phyloP scores from a whole-genome alignment of 2,797 vertebrate species.

The Pelobates cultripes region DNA sequence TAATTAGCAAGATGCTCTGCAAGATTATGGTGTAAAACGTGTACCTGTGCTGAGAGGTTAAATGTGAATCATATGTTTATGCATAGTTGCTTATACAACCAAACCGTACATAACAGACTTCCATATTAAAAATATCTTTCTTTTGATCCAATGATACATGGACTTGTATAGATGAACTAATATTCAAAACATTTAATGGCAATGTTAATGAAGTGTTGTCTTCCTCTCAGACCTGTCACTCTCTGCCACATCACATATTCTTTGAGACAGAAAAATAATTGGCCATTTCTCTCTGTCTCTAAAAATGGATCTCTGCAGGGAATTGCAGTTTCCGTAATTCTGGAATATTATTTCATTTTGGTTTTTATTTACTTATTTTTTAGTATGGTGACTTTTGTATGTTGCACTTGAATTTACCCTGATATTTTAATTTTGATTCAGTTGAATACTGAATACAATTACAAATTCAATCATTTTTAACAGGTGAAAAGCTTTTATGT shows the following conservation, averaged over 20 bases:
- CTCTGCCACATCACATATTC: slow-evolving; percentile 78
- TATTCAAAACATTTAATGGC: slow-evolving; percentile 62
- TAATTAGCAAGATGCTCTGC: slow-evolving; percentile 46
- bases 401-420: too few relatives aligned
- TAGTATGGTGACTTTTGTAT: too few relatives aligned
- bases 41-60: slow-evolving; percentile 39
- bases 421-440: too few relatives aligned
- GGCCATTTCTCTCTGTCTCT: slow-evolving; percentile 67
- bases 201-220: slow-evolving; percentile 72
- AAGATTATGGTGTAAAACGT: slow-evolving; percentile 31
- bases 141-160: slow-evolving; percentile 11
- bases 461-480: too few relatives aligned
- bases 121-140: slow-evolving; percentile 8
- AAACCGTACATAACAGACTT: slow-evolving; percentile 14
- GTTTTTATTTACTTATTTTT: too few relatives aligned
- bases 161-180: slow-evolving; percentile 47
- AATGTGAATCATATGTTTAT: slow-evolving; percentile 23
- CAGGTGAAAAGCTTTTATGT: too few relatives aligned
- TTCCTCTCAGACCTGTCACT: slow-evolving; percentile 73
- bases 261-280: slow-evolving; percentile 87
- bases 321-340: slow-evolving; percentile 54
- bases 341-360: too few relatives aligned
- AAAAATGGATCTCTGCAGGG: slow-evolving; percentile 67
- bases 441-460: too few relatives aligned
- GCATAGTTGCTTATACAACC: slow-evolving; percentile 17